Evolutionary conservation across 2,113 vertebrate genomes (phyloP).

Genomic region (Tinamus guttatus): DNA sequence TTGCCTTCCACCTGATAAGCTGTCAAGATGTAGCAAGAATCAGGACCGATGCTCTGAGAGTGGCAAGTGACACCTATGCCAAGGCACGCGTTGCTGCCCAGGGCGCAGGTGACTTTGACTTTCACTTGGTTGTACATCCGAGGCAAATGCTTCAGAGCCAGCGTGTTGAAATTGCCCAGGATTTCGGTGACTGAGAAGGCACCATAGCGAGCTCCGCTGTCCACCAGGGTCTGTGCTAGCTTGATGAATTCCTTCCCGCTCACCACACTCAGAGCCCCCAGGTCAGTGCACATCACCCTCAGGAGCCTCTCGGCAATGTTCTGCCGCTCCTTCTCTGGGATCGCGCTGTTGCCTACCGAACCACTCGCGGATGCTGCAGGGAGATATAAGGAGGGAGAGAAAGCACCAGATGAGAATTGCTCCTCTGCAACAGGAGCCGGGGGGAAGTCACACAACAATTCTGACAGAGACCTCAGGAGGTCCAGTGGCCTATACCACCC

Average conservation of each 20-base stretch:
- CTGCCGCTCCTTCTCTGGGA: conserved; percentile 97
- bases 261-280: conserved; percentile 89
- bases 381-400: background rate
- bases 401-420: background rate
- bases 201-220: conserved; percentile 94
- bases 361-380: conserved; percentile 71
- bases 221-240: conserved; percentile 94
- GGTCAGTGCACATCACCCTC: conserved; percentile 94
- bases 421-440: background rate
- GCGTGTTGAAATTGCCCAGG: conserved; percentile 93
- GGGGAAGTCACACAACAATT: background rate
- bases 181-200: conserved; percentile 94
- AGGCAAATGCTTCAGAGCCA: conserved; percentile 94
- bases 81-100: conserved; percentile 93
- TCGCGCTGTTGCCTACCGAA: conserved; percentile 79
- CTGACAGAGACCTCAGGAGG: background rate
- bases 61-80: conserved; percentile 97
- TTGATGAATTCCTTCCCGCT: conserved; percentile 97
- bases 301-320: conserved; percentile 94
- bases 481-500: background rate
- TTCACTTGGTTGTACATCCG: conserved; percentile 99
- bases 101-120: conserved; percentile 96
- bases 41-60: conserved; percentile 89
- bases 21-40: conserved; percentile 92
- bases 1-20: conserved; percentile 95